These are phyloP conservation scores for Pachyramphus minor DNA, from an alignment of 2,113 vertebrate genomes.

Conservation along the genomic window DNA sequence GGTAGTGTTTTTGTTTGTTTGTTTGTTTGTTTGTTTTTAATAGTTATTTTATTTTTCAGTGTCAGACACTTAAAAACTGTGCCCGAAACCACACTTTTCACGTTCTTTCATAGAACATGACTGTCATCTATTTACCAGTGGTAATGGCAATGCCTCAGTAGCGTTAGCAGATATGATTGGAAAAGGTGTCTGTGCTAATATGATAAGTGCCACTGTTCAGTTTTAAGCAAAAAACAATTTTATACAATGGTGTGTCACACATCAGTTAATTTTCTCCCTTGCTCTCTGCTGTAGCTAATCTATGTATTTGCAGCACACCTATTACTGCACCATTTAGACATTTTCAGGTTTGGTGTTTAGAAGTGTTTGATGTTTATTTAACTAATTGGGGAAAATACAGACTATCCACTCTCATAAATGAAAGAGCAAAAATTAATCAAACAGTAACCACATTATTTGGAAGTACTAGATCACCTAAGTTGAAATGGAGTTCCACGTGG, in stretches of 20 bases:
- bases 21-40: neutral
- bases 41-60: neutral
- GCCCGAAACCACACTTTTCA: neutral
- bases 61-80: neutral
- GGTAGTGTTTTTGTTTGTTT: neutral
- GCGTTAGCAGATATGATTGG: neutral
- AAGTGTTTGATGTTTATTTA: slow-evolving; percentile 26
- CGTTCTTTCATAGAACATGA: neutral
- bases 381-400: slow-evolving; percentile 13
- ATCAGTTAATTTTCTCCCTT: neutral
- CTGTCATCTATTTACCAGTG: neutral
- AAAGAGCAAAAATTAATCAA: slow-evolving; percentile 2
- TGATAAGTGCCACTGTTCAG: neutral
- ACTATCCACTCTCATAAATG: neutral
- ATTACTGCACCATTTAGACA: neutral
- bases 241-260: neutral
- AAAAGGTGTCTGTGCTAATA: neutral
- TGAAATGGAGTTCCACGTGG: slow-evolving; percentile 4
- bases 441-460: neutral
- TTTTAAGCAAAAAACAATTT: neutral
- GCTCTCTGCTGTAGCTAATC: neutral
- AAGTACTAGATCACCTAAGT: neutral
- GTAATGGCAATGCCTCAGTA: neutral
- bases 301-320: neutral
- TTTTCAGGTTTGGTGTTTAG: neutral